A percentile compares a stretch with the other conserved stretches of the same genome.
Conservation (phyloP, 2,888 invertebrate genomes). For the Philaethria dido region DNA sequence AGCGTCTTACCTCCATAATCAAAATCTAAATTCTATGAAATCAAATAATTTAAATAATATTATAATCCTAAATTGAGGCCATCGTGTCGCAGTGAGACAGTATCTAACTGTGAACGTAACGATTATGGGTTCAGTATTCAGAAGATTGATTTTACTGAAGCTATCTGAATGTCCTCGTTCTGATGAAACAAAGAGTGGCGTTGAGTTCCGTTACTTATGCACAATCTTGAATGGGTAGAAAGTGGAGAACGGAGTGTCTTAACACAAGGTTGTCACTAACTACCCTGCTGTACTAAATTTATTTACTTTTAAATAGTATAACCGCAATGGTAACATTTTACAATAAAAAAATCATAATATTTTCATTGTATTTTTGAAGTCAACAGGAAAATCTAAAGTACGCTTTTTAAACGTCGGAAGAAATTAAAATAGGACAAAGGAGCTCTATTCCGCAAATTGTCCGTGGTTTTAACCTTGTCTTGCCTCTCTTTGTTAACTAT, state of each 20-base stretch:
- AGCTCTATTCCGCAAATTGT: neutral
- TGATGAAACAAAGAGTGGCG: neutral
- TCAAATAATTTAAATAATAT: too few relatives aligned
- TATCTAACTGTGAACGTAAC: neutral
- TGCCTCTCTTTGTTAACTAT: neutral
- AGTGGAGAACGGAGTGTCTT: neutral
- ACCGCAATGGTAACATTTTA: neutral
- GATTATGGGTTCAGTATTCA: too few relatives aligned
- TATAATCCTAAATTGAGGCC: too few relatives aligned
- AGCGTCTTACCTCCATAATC: too few relatives aligned
- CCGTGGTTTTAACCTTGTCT: neutral
- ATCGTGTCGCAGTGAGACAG: neutral
- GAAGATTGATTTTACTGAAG: too few relatives aligned
- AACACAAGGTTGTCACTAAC: too few relatives aligned
- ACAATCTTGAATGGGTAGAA: neutral
- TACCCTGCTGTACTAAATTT: too few relatives aligned
- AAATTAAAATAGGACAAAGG: constrained; percentile 1
- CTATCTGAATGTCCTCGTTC: neutral
- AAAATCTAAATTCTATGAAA: too few relatives aligned
- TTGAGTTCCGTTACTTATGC: neutral
- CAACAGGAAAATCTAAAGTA: constrained; percentile 5
- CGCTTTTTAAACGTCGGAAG: neutral
- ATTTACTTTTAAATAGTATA: neutral
- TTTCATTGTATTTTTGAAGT: constrained; percentile 2
- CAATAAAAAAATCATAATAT: neutral